These are phyloP conservation scores for Larimichthys crocea DNA, from an alignment of 2,113 vertebrate genomes.

Conservation along the genomic window DNA sequence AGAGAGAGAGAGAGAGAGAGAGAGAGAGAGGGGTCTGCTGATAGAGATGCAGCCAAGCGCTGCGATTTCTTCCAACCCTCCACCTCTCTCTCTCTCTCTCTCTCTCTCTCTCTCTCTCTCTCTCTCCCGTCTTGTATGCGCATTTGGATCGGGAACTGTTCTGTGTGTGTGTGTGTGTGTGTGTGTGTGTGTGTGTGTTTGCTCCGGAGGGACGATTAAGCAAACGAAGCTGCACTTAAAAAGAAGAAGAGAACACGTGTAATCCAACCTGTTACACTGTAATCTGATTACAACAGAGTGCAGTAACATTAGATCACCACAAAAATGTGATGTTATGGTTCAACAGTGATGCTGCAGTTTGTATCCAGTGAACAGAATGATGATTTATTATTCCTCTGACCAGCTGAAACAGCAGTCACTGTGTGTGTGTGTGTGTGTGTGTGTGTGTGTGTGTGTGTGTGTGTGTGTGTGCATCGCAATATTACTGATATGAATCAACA, in stretches of 20 bases:
- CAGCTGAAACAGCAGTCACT: no score
- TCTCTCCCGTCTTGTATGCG: not conserved
- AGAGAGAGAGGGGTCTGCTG: conserved; percentile 37
- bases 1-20: not conserved
- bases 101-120: conserved; percentile 5
- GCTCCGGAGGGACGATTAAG: not conserved
- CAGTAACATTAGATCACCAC: no score
- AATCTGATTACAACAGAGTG: not conserved
- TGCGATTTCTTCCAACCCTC: not conserved
- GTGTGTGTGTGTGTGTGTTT: not conserved
- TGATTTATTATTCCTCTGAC: no score
- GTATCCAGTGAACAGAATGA: no score
- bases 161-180: not conserved
- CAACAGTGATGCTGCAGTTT: no score
- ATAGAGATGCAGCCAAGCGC: conserved; percentile 49
- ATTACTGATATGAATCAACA: no score
- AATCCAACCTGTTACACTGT: not conserved
- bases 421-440: no score
- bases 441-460: no score
- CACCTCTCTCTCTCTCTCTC: conserved; percentile 14
- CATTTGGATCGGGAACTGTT: conserved; percentile 7
- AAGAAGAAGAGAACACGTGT: not conserved
- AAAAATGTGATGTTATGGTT: not conserved
- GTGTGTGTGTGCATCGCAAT: no score
- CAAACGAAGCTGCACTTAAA: not conserved